phyloP scores from a whole-genome alignment of 1,140 invertebrate genomes.

The Nomia melanderi region DNA sequence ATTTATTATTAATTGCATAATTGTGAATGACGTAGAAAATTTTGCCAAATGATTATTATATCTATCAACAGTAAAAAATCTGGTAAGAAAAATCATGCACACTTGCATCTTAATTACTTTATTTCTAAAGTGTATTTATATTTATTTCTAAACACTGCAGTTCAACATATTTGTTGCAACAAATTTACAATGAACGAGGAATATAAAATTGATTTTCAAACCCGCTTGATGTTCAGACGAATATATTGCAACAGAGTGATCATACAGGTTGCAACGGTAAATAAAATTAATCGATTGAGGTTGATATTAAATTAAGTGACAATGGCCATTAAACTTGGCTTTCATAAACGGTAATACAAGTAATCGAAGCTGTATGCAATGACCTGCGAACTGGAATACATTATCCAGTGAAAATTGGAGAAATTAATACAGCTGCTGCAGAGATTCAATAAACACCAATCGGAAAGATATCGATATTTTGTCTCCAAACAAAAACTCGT shows the following conservation, averaged over 20 bases:
- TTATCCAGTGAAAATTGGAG: constrained; percentile 5
- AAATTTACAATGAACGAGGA: not conserved
- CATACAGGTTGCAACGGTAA: not conserved
- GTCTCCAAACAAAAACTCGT: too few relatives aligned
- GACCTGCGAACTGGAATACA: not conserved
- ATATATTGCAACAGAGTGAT: not conserved
- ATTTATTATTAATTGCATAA: too few relatives aligned
- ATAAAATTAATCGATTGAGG: constrained; percentile 12
- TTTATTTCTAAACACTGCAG: constrained; percentile 16
- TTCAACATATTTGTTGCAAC: not conserved
- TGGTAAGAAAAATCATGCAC: too few relatives aligned
- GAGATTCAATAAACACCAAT: not conserved
- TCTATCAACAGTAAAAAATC: too few relatives aligned
- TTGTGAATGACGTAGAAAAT: too few relatives aligned
- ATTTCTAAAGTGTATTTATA: too few relatives aligned
- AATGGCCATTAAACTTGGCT: not conserved
- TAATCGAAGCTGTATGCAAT: not conserved
- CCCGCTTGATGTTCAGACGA: not conserved
- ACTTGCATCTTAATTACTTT: too few relatives aligned
- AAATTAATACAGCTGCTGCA: not conserved
- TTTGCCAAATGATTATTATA: too few relatives aligned
- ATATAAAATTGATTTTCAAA: constrained; percentile 23
- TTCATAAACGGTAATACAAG: not conserved
- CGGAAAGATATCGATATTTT: not conserved
- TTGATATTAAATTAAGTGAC: constrained; percentile 24